Conservation (phyloP, 1,140 invertebrate genomes). For the Oedothorax gibbosus region DNA sequence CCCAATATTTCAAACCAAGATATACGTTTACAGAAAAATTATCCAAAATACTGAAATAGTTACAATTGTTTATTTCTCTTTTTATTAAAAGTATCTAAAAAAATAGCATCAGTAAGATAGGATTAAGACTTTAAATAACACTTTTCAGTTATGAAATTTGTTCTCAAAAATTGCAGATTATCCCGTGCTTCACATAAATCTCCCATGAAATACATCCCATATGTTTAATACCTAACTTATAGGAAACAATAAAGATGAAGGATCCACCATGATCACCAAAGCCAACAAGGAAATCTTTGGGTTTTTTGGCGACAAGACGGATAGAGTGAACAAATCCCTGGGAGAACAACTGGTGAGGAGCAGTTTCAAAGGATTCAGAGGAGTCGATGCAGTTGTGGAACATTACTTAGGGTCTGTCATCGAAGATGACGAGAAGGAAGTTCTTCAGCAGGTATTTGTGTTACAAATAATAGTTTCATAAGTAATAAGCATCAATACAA, state of each 20-base stretch:
- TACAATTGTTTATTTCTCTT: too few relatives aligned
- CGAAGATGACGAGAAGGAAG: neutral
- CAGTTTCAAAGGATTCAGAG: neutral
- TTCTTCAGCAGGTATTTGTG: slow-evolving; percentile 11
- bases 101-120: neutral
- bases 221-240: neutral
- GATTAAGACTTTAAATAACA: too few relatives aligned
- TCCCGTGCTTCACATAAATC: too few relatives aligned
- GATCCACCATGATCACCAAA: slow-evolving; percentile 1
- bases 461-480: neutral
- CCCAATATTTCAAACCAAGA: too few relatives aligned
- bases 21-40: too few relatives aligned
- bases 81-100: too few relatives aligned
- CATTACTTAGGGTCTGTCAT: slow-evolving; percentile 18
- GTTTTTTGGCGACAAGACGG: slow-evolving; percentile 19
- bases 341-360: neutral
- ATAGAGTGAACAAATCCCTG: slow-evolving; percentile 3
- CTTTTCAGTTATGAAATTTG: too few relatives aligned
- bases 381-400: neutral
- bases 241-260: slow-evolving; percentile 22
- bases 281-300: neutral
- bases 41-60: too few relatives aligned
- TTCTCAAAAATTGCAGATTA: too few relatives aligned
- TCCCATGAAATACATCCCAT: too few relatives aligned
- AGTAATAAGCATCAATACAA: too few relatives aligned